Percentiles rank a stretch among this genome's conserved stretches.
These are phyloP conservation scores for Maccullochella peelii DNA, from an alignment of 2,113 vertebrate species.

Conservation along the genomic window DNA sequence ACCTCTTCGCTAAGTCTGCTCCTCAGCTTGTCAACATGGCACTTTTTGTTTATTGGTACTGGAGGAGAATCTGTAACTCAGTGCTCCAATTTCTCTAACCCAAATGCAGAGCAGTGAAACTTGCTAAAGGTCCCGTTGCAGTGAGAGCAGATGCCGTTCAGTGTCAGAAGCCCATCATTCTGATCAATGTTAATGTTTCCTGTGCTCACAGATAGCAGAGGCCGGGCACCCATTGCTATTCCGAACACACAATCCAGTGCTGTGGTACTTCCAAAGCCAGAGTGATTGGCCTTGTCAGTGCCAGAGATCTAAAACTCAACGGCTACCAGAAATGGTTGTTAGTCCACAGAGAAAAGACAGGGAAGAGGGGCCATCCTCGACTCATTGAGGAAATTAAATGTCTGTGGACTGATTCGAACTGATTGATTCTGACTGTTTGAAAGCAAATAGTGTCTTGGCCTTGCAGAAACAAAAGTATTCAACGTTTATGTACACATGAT, in stretches of 20 bases:
- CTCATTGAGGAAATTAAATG: conserved; percentile 63
- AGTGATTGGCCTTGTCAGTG: conserved; percentile 57
- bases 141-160: conserved; percentile 29
- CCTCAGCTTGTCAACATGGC: conserved; percentile 45
- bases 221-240: conserved; percentile 53
- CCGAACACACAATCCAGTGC: conserved; percentile 42
- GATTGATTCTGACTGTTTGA: too few relatives aligned
- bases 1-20: conserved; percentile 38
- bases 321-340: conserved; percentile 24
- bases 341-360: conserved; percentile 1
- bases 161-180: conserved; percentile 19
- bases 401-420: conserved; percentile 31
- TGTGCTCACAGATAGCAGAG: conserved; percentile 27
- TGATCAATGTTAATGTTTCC: conserved; percentile 41
- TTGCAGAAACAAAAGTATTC: conserved; percentile 11
- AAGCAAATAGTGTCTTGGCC: conserved; percentile 21
- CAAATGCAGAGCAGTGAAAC: conserved; percentile 23
- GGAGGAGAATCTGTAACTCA: conserved; percentile 42
- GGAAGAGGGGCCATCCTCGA: conserved; percentile 7
- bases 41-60: conserved; percentile 33
- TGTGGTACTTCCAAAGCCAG: conserved; percentile 36
- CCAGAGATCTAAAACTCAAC: conserved; percentile 55
- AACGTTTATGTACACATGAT: not conserved
- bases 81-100: conserved; percentile 17
- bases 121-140: conserved; percentile 22